Percentiles rank a stretch among this genome's conserved stretches.
phyloP scores from a whole-genome alignment of 2,888 invertebrate genomes.

The Ormyrus thymus region DNA sequence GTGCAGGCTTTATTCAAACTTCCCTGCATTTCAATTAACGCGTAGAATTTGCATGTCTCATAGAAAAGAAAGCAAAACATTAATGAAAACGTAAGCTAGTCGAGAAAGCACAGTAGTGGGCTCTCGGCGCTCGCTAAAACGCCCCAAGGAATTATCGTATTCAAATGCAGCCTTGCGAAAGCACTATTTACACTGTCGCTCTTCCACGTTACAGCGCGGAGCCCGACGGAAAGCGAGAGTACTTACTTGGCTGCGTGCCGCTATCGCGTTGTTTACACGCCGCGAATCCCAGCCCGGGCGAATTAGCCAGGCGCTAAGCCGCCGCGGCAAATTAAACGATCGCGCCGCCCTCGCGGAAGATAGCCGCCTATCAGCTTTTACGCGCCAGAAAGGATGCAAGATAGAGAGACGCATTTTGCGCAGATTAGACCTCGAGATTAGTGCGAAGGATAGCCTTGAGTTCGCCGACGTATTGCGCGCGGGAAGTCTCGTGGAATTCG shows the following conservation, averaged over 20 bases:
- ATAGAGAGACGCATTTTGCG: background rate
- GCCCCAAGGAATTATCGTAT: conserved; percentile 5
- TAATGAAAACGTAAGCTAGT: background rate
- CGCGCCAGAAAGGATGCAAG: background rate
- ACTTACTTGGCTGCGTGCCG: conserved; percentile 1
- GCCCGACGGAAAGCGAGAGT: conserved; percentile 43
- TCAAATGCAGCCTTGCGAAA: background rate
- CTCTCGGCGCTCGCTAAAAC: background rate
- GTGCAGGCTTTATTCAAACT: background rate
- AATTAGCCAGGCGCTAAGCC: conserved; percentile 32
- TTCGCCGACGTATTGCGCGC: background rate
- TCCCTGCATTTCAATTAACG: background rate
- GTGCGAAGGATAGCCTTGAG: background rate
- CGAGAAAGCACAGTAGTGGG: background rate
- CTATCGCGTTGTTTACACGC: conserved; percentile 24
- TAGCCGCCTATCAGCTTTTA: background rate
- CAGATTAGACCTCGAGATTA: conserved; percentile 27
- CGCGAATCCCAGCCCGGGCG: background rate
- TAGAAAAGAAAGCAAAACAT: background rate
- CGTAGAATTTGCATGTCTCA: no score
- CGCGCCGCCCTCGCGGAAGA: background rate
- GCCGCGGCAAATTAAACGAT: background rate
- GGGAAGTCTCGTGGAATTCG: conserved; percentile 9
- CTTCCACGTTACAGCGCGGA: background rate
- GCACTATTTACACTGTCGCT: background rate